Base-by-base conservation (phyloP, 2,888 invertebrate genomes). In the Tridacna gigas region DNA sequence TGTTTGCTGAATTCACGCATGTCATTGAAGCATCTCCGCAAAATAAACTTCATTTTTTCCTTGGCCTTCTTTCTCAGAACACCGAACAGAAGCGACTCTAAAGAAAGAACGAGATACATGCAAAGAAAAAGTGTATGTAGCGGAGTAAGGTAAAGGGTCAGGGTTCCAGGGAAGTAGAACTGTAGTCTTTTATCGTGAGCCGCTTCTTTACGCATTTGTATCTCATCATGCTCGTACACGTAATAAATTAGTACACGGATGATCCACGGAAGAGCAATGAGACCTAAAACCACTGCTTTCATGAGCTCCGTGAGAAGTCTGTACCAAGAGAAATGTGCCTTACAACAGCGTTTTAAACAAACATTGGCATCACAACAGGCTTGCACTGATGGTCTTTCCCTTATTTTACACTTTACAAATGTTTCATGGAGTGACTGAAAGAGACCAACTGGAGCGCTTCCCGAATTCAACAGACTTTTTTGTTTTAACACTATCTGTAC, bases 131-230 rank as follows among this genome's bases (percentile, higher is more conserved):
- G 11, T 0, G 88, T 85, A 78, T 94, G 94, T 7, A 92, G 71
- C 0, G 94, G 94, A 0, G 92, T 90, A 0, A 94, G 84, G 76
- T 91, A 92, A 15, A 90, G 80, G 0, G 93, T 89, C 20, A 94
- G 74, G 74, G 86, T 93, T 56, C 92, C 91, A 7, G 89, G 90
- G 81, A 91, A 93, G 48, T 88, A 75, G 25, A 86, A 80, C 12
- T 67, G 26, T n/a, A 88, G 56, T 9, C 75, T 60, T 47, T 80
- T 79, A 13, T 78, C 78, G 80, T 60, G 3, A 71, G 89, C 88
- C 11, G 88, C 85, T 3, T 77, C 66, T 69, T 88, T 88, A 15
- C 91, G 85, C 20, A 83, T 28, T 18, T 65, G 60, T 61, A 93
- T 84, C 73, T 92, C 91, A 5, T 82, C 83, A 22, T 89, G 75